These are phyloP conservation scores for Pogona vitticeps DNA, from an alignment of 2,113 vertebrate species.

Conservation along the genomic window DNA sequence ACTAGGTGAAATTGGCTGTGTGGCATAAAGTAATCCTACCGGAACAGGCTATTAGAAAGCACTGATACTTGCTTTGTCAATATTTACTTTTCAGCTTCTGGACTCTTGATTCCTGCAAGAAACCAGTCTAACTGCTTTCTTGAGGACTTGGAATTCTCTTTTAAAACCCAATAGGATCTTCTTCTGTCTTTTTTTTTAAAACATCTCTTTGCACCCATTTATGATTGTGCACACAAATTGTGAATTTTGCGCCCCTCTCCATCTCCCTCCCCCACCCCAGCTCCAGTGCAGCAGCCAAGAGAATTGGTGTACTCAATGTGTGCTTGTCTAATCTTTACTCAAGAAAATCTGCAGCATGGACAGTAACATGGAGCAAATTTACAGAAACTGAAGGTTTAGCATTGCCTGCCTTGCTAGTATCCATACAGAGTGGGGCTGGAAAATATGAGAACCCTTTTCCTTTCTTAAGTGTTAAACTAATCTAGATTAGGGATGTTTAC, in stretches of 20 bases:
- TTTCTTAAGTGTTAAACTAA: no score
- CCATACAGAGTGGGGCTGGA: neutral
- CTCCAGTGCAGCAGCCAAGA: neutral
- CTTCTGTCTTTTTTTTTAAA: no score
- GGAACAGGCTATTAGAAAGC: neutral
- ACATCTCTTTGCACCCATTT: neutral
- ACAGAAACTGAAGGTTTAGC: neutral
- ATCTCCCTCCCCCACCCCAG: no score
- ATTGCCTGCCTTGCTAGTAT: neutral
- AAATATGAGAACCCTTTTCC: neutral
- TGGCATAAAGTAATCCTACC: neutral
- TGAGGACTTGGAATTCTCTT: neutral
- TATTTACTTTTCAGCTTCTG: neutral
- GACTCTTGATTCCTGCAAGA: neutral
- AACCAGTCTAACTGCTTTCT: neutral
- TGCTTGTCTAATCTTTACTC: neutral
- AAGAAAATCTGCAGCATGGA: neutral
- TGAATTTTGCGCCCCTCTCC: no score
- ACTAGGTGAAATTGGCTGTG: neutral
- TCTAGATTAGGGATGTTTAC: no score
- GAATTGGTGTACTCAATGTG: neutral
- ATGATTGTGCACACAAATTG: neutral
- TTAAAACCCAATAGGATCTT: neutral
- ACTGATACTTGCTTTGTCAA: neutral
- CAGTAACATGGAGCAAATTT: neutral